Conservation (phyloP, 2,888 invertebrate genomes). For the Cheilosia scutellata region DNA sequence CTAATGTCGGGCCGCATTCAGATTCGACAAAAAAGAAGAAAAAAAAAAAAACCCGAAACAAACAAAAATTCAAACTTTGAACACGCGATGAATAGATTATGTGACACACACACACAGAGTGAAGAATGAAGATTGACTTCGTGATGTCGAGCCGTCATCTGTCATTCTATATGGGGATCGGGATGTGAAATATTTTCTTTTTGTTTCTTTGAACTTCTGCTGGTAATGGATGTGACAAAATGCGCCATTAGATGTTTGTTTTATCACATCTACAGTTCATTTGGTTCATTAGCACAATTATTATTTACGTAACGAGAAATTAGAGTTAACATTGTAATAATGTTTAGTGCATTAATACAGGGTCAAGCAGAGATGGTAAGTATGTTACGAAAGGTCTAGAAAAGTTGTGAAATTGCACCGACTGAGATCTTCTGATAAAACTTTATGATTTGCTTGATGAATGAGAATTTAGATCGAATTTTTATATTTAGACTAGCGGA, state of each 20-base stretch:
- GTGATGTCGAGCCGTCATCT: constrained; percentile 49
- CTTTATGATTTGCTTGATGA: no score
- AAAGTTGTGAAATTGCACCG: constrained; percentile 26
- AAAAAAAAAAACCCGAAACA: not conserved
- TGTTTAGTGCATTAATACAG: not conserved
- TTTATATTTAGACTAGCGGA: no score
- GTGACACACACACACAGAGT: constrained; percentile 35
- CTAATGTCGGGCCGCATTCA: constrained; percentile 27
- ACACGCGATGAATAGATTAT: constrained; percentile 69
- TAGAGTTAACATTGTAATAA: constrained; percentile 48
- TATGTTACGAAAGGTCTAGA: constrained; percentile 22
- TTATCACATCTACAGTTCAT: constrained; percentile 36
- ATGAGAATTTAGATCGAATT: no score
- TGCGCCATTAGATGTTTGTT: constrained; percentile 37
- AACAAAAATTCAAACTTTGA: constrained; percentile 29
- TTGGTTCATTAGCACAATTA: constrained; percentile 52
- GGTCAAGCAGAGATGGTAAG: constrained; percentile 32
- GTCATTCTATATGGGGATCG: constrained; percentile 39
- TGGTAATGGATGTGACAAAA: constrained; percentile 29
- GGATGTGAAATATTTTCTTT: not conserved
- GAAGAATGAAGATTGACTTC: constrained; percentile 48
- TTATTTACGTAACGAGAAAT: constrained; percentile 23
- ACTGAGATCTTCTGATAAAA: not conserved
- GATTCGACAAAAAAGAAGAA: not conserved
- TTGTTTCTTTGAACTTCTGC: constrained; percentile 1